These are phyloP conservation scores for Leptinotarsa haldemani DNA, from an alignment of 2,888 invertebrate genomes.

Conservation along the genomic window DNA sequence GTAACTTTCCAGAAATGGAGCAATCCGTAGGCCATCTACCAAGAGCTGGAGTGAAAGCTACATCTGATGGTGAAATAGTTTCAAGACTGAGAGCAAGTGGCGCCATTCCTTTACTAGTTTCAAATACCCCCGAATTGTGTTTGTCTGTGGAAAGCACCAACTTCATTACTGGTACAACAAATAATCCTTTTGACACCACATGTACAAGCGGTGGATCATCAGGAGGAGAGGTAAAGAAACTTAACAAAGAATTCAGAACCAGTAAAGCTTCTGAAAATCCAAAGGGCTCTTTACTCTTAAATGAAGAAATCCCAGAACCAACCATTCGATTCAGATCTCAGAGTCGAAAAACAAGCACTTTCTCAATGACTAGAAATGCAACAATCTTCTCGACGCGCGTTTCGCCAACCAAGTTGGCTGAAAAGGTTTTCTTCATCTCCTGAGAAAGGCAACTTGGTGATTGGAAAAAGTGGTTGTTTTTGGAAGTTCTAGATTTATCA, in stretches of 20 bases:
- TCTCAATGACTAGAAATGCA: no score
- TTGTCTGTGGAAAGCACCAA: constrained; percentile 73
- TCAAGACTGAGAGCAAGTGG: constrained; percentile 68
- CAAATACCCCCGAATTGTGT: constrained; percentile 75
- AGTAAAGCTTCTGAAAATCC: no score
- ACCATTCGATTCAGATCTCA: no score
- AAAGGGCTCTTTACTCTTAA: no score
- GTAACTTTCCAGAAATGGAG: constrained; percentile 59
- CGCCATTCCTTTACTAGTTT: constrained; percentile 72
- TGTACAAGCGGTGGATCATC: constrained; percentile 74
- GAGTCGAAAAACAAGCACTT: no score
- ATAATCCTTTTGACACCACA: constrained; percentile 73
- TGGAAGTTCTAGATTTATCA: no score
- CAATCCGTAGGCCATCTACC: constrained; percentile 57
- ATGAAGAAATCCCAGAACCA: no score
- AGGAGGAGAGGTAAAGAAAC: constrained; percentile 68
- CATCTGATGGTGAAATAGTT: constrained; percentile 68
- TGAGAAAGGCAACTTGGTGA: no score
- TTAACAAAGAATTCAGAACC: neutral
- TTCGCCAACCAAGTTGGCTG: no score
- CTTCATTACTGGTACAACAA: constrained; percentile 71
- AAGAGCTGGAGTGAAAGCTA: constrained; percentile 62
- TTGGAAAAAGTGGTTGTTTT: no score
- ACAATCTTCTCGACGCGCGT: no score
- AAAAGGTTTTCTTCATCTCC: no score